Base-by-base conservation (phyloP, 2,888 invertebrate genomes). In the Scaptomyza flava region DNA sequence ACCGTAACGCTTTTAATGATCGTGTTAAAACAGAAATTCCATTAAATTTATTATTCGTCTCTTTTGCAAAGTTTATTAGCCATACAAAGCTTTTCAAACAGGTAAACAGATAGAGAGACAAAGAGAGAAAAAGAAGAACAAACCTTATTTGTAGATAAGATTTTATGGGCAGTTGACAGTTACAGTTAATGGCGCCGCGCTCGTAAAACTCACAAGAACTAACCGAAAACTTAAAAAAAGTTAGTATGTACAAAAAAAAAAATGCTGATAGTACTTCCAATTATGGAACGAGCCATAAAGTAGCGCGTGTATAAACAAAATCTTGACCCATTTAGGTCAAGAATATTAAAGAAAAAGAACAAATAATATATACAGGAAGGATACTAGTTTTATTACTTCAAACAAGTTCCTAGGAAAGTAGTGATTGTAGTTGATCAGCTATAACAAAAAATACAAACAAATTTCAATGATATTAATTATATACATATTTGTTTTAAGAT, bases 151-250 rank as follows among this genome's bases (percentile, higher is more conserved):
- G 62, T 54, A 87, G 81, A 81, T 87, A 81, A 81, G 70, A 87
- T 81, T 81, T 87, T 75, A 87, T 87, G 85, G 61, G 54, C 74
- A 74, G 65, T 78, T 78, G 79, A 69, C 79, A 78, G 73, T 79
- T 85, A 86, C 73, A 86, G 77, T 86, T 85, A 82, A 85, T 79
- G 81, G 72, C 79, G 83, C 47, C 58, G 68, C 68, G 70, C 62
- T 87, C 88, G 57, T 82, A 73, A 87, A 81, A 71, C 57, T 59
- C 66, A 62, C 68, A 86, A 77, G 60, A 78, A 68, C 62, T 64
- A 62, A 64, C 58, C 51, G 23, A 84, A 75, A 84, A 81, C 58
- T 64, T 57, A 52, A 63, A 46, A 64, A 7, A 41, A 41, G 38
- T 17, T 17, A 17, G 41, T 62, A 23, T 23, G 23, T 23, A 3